These are phyloP conservation scores for Nannoperca australis DNA, from an alignment of 2,797 vertebrate genomes.

Conservation along the genomic window DNA sequence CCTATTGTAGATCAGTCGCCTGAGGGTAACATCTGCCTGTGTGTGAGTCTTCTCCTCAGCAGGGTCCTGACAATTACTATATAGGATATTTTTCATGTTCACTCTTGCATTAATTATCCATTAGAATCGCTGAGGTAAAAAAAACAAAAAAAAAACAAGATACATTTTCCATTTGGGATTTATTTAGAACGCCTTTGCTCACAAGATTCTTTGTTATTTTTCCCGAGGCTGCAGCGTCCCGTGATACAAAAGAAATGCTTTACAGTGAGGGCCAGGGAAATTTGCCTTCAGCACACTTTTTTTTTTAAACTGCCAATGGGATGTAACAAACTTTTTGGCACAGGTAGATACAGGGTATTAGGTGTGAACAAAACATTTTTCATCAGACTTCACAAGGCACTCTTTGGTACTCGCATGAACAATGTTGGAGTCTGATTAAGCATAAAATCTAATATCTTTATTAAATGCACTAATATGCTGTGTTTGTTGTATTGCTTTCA, in stretches of 20 bases:
- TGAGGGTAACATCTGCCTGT: constrained; percentile 77
- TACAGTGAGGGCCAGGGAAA: constrained; percentile 50
- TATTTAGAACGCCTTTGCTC: constrained; percentile 68
- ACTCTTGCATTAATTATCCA: constrained; percentile 76
- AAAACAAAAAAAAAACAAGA: constrained; percentile 42
- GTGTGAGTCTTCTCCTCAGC: constrained; percentile 58
- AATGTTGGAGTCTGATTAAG: constrained; percentile 40
- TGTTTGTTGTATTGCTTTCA: constrained; percentile 57
- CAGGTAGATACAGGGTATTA: constrained; percentile 48
- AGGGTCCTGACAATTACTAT: constrained; percentile 61
- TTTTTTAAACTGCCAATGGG: constrained; percentile 60
- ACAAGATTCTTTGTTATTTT: constrained; percentile 74
- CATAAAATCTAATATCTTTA: constrained; percentile 33
- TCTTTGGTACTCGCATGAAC: constrained; percentile 27
- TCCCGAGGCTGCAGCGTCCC: constrained; percentile 65
- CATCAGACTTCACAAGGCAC: constrained; percentile 19
- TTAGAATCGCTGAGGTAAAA: constrained; percentile 58
- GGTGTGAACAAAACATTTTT: constrained; percentile 43
- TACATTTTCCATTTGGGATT: constrained; percentile 64
- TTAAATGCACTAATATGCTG: constrained; percentile 52
- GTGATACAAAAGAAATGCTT: constrained; percentile 60
- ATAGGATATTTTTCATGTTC: constrained; percentile 67
- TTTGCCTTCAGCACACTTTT: constrained; percentile 60
- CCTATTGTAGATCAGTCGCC: constrained; percentile 65
- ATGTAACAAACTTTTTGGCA: constrained; percentile 66